A percentile compares a stretch with the other conserved stretches of the same genome.
These are phyloP conservation scores for Intellagama lesueurii DNA, from an alignment of 2,797 vertebrate genomes.

Conservation along the genomic window DNA sequence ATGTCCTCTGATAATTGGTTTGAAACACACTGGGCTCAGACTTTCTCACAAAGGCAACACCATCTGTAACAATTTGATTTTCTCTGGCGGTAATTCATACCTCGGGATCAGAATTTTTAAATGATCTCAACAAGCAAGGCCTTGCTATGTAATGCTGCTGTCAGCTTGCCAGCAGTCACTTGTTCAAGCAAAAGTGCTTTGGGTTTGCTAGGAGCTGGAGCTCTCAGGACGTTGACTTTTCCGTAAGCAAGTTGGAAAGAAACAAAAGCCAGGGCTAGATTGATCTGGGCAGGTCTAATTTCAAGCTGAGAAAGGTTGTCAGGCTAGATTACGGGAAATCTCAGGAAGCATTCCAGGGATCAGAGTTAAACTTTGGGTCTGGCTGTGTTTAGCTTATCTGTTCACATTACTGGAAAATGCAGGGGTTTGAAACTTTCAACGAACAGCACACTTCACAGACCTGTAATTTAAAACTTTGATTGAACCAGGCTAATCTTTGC, in stretches of 20 bases:
- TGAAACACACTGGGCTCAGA: neutral
- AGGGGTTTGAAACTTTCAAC: neutral
- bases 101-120: neutral
- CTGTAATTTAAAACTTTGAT: neutral
- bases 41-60: slow-evolving; percentile 12
- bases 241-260: neutral
- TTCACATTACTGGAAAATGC: neutral
- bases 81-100: neutral
- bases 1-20: neutral
- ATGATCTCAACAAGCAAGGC: neutral
- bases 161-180: slow-evolving; percentile 11
- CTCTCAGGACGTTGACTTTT: slow-evolving; percentile 19
- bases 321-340: slow-evolving; percentile 39
- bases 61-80: slow-evolving; percentile 10
- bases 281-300: slow-evolving; percentile 22
- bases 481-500: neutral
- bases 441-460: slow-evolving; percentile 18
- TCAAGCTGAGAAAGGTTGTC: slow-evolving; percentile 56
- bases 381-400: neutral
- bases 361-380: slow-evolving; percentile 22
- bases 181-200: slow-evolving; percentile 22
- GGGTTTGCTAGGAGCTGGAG: neutral
- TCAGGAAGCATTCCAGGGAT: slow-evolving; percentile 50
- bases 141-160: neutral
- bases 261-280: neutral